Percentiles rank a stretch among this genome's conserved stretches.
phyloP scores from a whole-genome alignment of 2,888 invertebrate species.

The Hetaerina titia region DNA sequence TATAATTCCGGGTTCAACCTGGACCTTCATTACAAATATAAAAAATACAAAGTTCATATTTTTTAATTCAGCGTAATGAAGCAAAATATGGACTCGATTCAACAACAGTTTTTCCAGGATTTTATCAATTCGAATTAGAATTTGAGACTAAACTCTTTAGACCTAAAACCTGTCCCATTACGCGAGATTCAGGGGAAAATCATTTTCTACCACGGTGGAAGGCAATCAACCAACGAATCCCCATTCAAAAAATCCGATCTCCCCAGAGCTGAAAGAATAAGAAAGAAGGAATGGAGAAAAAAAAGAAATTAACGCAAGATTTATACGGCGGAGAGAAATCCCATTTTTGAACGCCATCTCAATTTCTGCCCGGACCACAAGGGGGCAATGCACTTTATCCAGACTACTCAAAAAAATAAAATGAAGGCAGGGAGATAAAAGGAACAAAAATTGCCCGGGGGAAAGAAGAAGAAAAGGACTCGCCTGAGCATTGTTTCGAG shows the following conservation, averaged over 20 bases:
- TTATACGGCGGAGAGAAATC: neutral
- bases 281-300: neutral
- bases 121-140: no score
- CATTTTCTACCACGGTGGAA: neutral
- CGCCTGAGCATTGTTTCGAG: slow-evolving; percentile 17
- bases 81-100: no score
- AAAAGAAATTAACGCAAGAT: neutral
- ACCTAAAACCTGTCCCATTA: no score
- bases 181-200: neutral
- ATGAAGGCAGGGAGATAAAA: neutral
- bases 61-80: no score
- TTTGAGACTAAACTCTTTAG: no score
- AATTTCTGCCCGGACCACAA: slow-evolving; percentile 6
- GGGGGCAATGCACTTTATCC: slow-evolving; percentile 39
- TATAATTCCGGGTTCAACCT: no score
- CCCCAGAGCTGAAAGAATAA: neutral
- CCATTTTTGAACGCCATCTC: slow-evolving; percentile 14
- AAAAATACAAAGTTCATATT: no score
- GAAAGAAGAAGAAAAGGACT: neutral
- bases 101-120: no score
- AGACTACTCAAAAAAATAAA: neutral
- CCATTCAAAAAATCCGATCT: neutral
- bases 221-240: neutral
- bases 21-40: no score
- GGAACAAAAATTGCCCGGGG: neutral